Conservation (phyloP, 2,113 vertebrate species). For the Cottus gobio region DNA sequence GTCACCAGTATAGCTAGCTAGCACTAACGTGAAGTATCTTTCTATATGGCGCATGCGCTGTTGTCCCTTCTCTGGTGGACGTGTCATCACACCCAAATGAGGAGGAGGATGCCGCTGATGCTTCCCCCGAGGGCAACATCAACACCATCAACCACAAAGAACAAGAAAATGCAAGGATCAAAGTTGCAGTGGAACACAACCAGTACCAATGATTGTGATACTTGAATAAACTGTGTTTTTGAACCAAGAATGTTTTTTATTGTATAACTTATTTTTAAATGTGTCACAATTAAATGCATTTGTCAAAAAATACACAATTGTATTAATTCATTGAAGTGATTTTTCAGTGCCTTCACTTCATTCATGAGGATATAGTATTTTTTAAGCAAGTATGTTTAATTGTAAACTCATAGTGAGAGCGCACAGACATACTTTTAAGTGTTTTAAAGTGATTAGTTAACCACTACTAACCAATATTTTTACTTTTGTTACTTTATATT, state of each 20-base stretch:
- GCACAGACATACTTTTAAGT: too few species aligned
- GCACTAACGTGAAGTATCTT: too few species aligned
- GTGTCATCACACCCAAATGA: constrained; percentile 3
- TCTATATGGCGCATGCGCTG: too few species aligned
- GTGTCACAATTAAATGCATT: neutral
- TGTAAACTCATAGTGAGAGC: too few species aligned
- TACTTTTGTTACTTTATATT: too few species aligned
- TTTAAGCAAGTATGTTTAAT: neutral
- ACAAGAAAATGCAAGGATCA: constrained; percentile 25
- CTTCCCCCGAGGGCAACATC: neutral
- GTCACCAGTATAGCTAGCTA: too few species aligned
- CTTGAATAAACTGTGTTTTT: neutral
- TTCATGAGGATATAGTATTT: neutral
- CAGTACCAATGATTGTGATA: neutral
- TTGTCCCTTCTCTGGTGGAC: too few species aligned
- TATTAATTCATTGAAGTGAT: neutral
- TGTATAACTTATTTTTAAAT: neutral
- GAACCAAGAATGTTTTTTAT: neutral
- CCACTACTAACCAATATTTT: too few species aligned
- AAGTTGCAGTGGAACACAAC: constrained; percentile 24
- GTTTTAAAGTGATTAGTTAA: neutral
- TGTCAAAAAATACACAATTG: neutral
- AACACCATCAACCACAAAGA: neutral
- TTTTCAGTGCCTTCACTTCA: neutral
- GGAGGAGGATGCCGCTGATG: constrained; percentile 24